Evolutionary conservation across 2,113 vertebrate genomes (phyloP).

Genomic region (Mobula hypostoma): DNA sequence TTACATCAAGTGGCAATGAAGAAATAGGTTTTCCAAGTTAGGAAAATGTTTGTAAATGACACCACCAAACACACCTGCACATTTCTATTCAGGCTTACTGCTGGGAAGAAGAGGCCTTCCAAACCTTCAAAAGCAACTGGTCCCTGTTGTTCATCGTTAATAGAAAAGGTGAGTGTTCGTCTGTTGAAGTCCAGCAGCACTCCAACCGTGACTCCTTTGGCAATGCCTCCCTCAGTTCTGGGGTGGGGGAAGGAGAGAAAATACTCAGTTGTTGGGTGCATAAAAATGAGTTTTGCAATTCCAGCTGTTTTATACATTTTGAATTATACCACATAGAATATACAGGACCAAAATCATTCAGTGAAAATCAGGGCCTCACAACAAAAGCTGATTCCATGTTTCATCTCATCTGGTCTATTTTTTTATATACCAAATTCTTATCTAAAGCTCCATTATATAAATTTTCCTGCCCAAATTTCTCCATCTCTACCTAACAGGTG

Average conservation of each 20-base stretch:
- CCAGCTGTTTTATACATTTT: background rate
- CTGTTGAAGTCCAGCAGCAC: conserved; percentile 83
- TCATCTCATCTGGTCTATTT: background rate
- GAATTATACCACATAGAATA: background rate
- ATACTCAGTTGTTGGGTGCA: background rate
- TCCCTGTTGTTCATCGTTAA: conserved; percentile 98
- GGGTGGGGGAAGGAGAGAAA: conserved; percentile 36
- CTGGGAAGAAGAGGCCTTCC: conserved; percentile 86
- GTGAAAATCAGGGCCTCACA: background rate
- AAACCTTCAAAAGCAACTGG: conserved; percentile 86
- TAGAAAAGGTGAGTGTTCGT: conserved; percentile 82
- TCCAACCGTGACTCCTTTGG: conserved; percentile 82
- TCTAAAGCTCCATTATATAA: background rate
- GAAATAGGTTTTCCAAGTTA: too few relatives aligned
- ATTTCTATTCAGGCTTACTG: conserved; percentile 93
- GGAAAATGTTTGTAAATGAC: conserved; percentile 33
- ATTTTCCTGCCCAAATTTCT: background rate
- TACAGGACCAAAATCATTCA: background rate
- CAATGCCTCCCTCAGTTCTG: conserved; percentile 91
- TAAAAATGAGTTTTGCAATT: background rate
- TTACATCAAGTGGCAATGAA: background rate
- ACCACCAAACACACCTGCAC: conserved; percentile 72
- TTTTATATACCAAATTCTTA: background rate
- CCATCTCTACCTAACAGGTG: background rate
- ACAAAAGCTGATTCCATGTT: background rate